Conservation (phyloP, 1,140 invertebrate genomes). For the Oryctes rhinoceros region DNA sequence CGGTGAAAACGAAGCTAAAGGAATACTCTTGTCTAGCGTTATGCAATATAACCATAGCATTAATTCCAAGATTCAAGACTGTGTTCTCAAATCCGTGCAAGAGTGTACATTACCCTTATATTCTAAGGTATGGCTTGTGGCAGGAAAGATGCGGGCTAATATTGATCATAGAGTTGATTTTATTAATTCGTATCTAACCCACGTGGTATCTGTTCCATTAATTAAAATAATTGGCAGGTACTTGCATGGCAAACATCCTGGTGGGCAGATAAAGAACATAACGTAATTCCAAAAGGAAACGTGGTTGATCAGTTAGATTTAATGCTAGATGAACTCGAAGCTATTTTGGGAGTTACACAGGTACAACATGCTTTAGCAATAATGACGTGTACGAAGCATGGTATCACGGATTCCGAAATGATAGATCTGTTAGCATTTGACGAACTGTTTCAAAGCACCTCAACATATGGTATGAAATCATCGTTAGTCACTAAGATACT, state of each 20-base stretch:
- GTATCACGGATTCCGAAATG: constrained; percentile 78
- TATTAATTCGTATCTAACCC: too few relatives aligned
- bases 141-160: too few relatives aligned
- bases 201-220: too few relatives aligned
- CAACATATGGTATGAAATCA: constrained; percentile 67
- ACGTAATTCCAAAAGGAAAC: constrained; percentile 64
- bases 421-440: constrained; percentile 77
- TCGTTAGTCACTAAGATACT: constrained; percentile 48
- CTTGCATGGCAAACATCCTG: constrained; percentile 74
- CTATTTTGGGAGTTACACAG: constrained; percentile 69
- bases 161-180: too few relatives aligned
- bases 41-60: constrained; percentile 71
- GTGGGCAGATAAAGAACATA: constrained; percentile 63
- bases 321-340: constrained; percentile 73
- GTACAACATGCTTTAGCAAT: constrained; percentile 70
- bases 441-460: constrained; percentile 72
- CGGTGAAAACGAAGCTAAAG: constrained; percentile 63
- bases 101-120: constrained; percentile 73
- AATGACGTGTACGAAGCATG: constrained; percentile 73
- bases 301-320: constrained; percentile 68
- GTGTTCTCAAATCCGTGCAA: constrained; percentile 67
- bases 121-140: constrained; percentile 65
- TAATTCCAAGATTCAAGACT: constrained; percentile 68
- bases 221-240: constrained; percentile 59
- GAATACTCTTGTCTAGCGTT: constrained; percentile 65